These are phyloP conservation scores for Anguilla megastoma DNA, from an alignment of 2,797 vertebrate genomes.

Conservation along the genomic window DNA sequence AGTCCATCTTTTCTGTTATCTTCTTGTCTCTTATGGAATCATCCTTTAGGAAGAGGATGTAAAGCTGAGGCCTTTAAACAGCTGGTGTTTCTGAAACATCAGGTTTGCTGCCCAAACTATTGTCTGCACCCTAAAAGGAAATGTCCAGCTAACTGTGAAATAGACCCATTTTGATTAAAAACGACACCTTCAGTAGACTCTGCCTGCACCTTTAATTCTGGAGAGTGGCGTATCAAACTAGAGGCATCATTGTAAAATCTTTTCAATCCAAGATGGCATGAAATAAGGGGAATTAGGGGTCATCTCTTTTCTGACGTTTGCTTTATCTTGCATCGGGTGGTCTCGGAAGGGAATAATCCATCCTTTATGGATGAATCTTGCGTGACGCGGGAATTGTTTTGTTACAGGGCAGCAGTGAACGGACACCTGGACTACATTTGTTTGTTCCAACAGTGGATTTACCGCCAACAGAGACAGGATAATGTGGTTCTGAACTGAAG, in stretches of 20 bases:
- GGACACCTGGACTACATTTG: slow-evolving; percentile 33
- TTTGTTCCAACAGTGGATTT: slow-evolving; percentile 29
- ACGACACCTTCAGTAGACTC: background rate
- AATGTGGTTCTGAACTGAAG: background rate
- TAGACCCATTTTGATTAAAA: slow-evolving; percentile 51
- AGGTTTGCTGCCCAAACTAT: slow-evolving; percentile 18
- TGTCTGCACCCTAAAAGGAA: slow-evolving; percentile 42
- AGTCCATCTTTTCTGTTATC: background rate
- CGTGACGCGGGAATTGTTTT: slow-evolving; percentile 54
- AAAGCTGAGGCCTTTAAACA: slow-evolving; percentile 36
- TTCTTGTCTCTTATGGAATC: background rate
- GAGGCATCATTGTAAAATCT: background rate
- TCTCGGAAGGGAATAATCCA: slow-evolving; percentile 54
- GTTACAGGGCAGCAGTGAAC: slow-evolving; percentile 1
- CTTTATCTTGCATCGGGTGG: background rate
- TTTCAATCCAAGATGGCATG: slow-evolving; percentile 50
- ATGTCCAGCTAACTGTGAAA: slow-evolving; percentile 57
- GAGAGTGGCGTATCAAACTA: background rate
- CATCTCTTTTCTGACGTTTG: background rate
- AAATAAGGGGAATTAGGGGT: slow-evolving; percentile 18
- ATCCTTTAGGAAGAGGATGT: background rate
- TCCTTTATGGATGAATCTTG: slow-evolving; percentile 50
- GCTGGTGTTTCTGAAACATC: slow-evolving; percentile 54
- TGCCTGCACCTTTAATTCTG: background rate
- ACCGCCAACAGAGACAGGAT: background rate